These are phyloP conservation scores for Parambassis ranga DNA, from an alignment of 2,797 vertebrate genomes.

Conservation along the genomic window DNA sequence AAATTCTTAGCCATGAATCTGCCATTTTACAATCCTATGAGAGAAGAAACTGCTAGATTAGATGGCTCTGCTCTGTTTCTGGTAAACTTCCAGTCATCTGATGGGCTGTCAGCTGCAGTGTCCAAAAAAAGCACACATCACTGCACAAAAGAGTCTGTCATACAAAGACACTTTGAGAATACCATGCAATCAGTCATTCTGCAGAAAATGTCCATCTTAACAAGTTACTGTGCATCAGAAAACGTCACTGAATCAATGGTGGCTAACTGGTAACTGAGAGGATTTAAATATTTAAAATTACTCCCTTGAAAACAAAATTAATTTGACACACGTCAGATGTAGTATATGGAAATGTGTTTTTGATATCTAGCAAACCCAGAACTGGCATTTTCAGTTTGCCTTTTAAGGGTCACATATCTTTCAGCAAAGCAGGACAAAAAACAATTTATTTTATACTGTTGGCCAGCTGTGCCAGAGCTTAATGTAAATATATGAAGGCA, in stretches of 20 bases:
- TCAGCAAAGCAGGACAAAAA: not conserved
- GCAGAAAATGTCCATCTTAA: slow-evolving; percentile 36
- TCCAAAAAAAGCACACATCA: slow-evolving; percentile 44
- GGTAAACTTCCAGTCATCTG: slow-evolving; percentile 12
- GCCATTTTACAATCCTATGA: slow-evolving; percentile 42
- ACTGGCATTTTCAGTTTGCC: not conserved
- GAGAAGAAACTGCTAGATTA: slow-evolving; percentile 29
- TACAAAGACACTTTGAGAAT: slow-evolving; percentile 1
- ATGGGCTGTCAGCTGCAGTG: slow-evolving; percentile 6
- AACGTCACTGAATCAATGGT: not conserved
- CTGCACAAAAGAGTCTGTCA: slow-evolving; percentile 38
- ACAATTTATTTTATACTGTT: not conserved
- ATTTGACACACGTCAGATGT: too few species aligned
- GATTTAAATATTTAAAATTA: too few species aligned
- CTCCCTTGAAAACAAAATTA: too few species aligned
- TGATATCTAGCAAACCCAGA: too few species aligned
- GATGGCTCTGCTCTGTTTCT: slow-evolving; percentile 1
- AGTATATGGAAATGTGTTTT: too few species aligned
- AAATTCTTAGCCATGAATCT: slow-evolving; percentile 7
- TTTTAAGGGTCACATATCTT: not conserved
- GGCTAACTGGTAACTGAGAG: too few species aligned
- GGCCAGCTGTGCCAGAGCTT: not conserved
- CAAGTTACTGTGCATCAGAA: not conserved
- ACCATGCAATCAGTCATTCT: slow-evolving; percentile 35
- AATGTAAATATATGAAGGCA: not conserved